Percentiles rank a stretch among this genome's conserved stretches.
phyloP scores from a whole-genome alignment of 2,113 vertebrate genomes.

The Phalacrocorax pelagicus region DNA sequence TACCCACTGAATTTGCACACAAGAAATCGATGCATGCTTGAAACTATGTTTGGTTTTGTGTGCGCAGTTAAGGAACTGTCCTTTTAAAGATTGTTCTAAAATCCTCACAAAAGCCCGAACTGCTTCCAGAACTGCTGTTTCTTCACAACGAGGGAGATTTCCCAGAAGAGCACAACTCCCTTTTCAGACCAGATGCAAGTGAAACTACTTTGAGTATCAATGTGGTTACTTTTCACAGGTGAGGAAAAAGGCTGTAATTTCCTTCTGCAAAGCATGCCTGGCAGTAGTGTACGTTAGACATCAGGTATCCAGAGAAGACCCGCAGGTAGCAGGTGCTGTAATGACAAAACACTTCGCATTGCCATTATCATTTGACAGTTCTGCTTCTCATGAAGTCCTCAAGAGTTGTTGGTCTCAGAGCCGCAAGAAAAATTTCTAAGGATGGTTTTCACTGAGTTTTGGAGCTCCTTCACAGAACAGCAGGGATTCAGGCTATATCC shows the following conservation, averaged over 20 bases:
- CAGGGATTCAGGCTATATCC: neutral
- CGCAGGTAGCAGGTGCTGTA: neutral
- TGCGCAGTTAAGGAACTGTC: rapidly evolving
- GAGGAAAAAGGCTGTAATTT: neutral
- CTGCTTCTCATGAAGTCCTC: neutral
- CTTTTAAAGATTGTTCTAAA: neutral
- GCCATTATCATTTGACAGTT: neutral
- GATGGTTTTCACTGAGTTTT: neutral
- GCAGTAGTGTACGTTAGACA: rapidly evolving
- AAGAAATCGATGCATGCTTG: neutral
- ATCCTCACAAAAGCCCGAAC: neutral
- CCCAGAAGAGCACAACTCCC: neutral
- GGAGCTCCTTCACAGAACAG: neutral
- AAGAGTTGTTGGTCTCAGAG: neutral
- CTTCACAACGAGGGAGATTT: neutral
- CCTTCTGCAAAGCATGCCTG: neutral
- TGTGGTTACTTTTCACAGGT: neutral
- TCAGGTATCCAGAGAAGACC: neutral
- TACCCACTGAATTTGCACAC: neutral
- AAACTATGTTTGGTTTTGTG: rapidly evolving
- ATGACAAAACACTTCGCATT: neutral
- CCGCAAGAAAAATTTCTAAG: neutral
- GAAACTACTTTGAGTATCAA: neutral
- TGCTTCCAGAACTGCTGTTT: neutral
- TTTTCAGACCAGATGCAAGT: neutral